Base-by-base conservation (phyloP, 2,888 invertebrate genomes). In the Lycophotia porphyrea region DNA sequence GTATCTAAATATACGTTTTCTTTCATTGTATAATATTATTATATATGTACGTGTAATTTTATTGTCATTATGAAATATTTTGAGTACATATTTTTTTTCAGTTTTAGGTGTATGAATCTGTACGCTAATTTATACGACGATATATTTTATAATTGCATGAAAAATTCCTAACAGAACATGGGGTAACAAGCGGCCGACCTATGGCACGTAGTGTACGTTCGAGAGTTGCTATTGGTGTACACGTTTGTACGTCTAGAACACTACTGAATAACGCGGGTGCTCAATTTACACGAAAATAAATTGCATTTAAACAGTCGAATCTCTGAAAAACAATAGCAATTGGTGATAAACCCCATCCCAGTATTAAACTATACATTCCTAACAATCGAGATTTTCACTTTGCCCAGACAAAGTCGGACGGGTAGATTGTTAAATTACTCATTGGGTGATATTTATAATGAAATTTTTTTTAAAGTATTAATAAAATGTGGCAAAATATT, bases 321-420 rank as follows among this genome's bases (percentile, higher is more conserved):
- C 89, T 90, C 89, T 88, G 71, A 81, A 79, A 80, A 69, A 78
- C 83, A 85, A 88, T 83, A 88, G 88, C 70, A 80, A 87, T 82
- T 74, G 87, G 81, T 78, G 80, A 76, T 77, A 78, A 85, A 88
- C 90, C 87, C 90, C 88, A 89, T 88, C 91, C 92, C 94, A 95
- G 94, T 95, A 95, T 95, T 95, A 94, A 92, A 93, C 93, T 91
- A 93, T 92, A 96, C 96, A 96, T 96, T 96, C 96, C 96, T 95
- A 84, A 91, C 93, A 93, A 94, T 94, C 91, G 94, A 94, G 94
- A 84, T 87, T 93, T 93, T 93, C 88, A 89, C 86, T 92, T 92
- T 93, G 89, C 91, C 90, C 84, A 71, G 93, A 93, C 93, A 81
- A 89, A 90, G 93, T 94, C 92, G 89, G 87, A 88, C 81, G 82